These are phyloP conservation scores for Euleptes europaea DNA, from an alignment of 2,113 vertebrate species.

Conservation along the genomic window DNA sequence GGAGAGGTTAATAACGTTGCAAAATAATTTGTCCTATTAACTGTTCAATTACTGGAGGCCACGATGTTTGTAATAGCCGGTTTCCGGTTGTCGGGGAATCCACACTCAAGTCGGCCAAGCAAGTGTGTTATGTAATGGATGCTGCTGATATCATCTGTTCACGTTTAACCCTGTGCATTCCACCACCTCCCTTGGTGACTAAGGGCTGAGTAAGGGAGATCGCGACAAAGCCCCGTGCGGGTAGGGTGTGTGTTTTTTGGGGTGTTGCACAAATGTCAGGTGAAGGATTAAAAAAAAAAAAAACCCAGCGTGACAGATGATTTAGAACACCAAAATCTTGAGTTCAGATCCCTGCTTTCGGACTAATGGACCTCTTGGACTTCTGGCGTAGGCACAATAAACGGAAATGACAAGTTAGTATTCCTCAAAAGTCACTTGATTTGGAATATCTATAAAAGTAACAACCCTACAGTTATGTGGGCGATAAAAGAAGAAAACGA, in stretches of 20 bases:
- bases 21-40: slow-evolving; percentile 9
- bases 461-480: too few relatives aligned
- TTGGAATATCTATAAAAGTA: too few relatives aligned
- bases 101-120: background rate
- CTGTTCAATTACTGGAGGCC: slow-evolving; percentile 1
- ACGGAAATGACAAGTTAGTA: too few relatives aligned
- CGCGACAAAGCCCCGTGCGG: background rate
- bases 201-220: slow-evolving; percentile 5
- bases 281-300: background rate
- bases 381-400: background rate
- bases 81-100: slow-evolving; percentile 3
- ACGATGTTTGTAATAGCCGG: background rate
- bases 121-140: slow-evolving; percentile 6
- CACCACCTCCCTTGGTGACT: background rate
- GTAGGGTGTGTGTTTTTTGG: background rate
- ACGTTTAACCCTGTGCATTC: slow-evolving; percentile 19
- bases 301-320: background rate
- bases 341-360: background rate
- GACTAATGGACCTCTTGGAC: too few relatives aligned
- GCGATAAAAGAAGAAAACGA: background rate
- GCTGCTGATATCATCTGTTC: background rate
- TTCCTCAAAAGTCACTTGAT: too few relatives aligned
- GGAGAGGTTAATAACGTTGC: background rate
- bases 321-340: background rate
- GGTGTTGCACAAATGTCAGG: background rate